Evolutionary conservation across 1,140 invertebrate species (phyloP).

Genomic region (Heliconius hewitsoni): DNA sequence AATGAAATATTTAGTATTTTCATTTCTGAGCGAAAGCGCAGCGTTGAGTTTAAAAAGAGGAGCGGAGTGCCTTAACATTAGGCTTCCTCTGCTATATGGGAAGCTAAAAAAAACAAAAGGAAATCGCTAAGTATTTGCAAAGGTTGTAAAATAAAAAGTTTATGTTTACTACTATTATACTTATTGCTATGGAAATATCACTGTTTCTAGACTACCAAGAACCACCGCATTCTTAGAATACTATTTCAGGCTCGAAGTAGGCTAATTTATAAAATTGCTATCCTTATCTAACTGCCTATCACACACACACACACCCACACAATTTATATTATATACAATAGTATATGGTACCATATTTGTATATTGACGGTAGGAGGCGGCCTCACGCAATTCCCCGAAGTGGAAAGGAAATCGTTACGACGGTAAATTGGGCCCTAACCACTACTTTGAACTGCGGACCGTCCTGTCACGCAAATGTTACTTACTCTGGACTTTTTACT

Average conservation of each 20-base stretch:
- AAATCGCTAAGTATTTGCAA: no score
- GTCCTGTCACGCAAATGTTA: conserved; percentile 63
- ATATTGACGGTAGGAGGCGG: conserved; percentile 52
- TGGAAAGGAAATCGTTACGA: conserved; percentile 80
- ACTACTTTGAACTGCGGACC: conserved; percentile 58
- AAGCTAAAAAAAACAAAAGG: no score
- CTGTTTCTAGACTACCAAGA: background rate
- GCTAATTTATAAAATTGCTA: conserved; percentile 10
- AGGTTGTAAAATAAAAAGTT: no score
- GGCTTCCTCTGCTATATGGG: no score
- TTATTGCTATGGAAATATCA: background rate
- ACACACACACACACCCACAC: conserved; percentile 14
- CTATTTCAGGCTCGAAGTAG: conserved; percentile 9
- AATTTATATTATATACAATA: conserved; percentile 10
- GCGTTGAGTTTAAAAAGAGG: no score
- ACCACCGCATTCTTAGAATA: conserved; percentile 19
- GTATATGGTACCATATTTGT: background rate
- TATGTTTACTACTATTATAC: background rate
- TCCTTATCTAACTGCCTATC: conserved; percentile 15
- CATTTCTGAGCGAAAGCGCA: no score
- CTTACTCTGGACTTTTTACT: conserved; percentile 48
- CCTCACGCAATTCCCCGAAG: conserved; percentile 78
- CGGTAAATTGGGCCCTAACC: conserved; percentile 78
- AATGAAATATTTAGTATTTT: no score
- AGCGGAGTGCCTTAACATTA: no score